phyloP scores from a whole-genome alignment of 2,797 vertebrate species.

The Odontamblyopus rebecca region DNA sequence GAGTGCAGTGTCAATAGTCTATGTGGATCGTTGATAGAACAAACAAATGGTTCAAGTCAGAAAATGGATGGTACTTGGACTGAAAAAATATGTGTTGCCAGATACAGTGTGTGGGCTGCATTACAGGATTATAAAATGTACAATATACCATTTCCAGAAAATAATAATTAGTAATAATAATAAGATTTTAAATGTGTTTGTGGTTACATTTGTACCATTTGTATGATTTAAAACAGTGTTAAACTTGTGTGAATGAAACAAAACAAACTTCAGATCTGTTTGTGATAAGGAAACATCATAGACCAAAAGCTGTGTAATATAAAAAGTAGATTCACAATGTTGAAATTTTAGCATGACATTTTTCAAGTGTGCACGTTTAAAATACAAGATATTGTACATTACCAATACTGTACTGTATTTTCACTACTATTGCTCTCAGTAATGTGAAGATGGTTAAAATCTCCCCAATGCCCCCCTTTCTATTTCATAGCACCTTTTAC shows the following conservation, averaged over 20 bases:
- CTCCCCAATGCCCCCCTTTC: conserved; percentile 13
- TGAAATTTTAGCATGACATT: too few relatives aligned
- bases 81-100: neutral
- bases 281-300: too few relatives aligned
- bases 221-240: too few relatives aligned
- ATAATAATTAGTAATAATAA: too few relatives aligned
- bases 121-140: neutral
- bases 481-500: conserved; percentile 47
- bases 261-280: too few relatives aligned
- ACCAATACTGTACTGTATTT: neutral
- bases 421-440: neutral
- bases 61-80: neutral
- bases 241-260: too few relatives aligned
- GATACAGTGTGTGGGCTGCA: neutral
- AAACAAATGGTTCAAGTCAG: neutral
- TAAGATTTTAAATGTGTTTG: too few relatives aligned
- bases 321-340: too few relatives aligned
- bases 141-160: neutral
- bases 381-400: neutral
- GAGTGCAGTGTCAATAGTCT: conserved; percentile 7
- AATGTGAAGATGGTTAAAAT: neutral
- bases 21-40: conserved; percentile 5
- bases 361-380: too few relatives aligned
- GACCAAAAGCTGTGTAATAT: too few relatives aligned
- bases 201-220: too few relatives aligned